Conservation (phyloP, 1,140 invertebrate species). For the Manduca sexta region DNA sequence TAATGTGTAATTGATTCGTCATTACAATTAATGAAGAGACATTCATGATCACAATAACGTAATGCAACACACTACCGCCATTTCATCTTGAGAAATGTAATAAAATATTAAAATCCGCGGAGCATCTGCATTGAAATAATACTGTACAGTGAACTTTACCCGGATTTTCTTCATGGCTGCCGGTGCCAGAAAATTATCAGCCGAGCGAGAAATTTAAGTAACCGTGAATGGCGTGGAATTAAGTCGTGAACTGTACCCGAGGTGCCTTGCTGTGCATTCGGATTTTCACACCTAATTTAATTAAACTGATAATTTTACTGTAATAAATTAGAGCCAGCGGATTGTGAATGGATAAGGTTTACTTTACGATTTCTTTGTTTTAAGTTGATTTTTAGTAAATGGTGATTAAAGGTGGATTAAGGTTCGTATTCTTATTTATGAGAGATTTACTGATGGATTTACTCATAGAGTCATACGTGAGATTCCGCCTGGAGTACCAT, state of each 20-base stretch:
- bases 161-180: slow-evolving; percentile 46
- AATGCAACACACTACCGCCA: too few species aligned
- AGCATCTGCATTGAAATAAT: slow-evolving; percentile 31
- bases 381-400: too few species aligned
- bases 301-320: slow-evolving; percentile 24
- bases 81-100: neutral
- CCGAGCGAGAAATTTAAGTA: slow-evolving; percentile 54
- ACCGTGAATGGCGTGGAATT: slow-evolving; percentile 61
- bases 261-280: slow-evolving; percentile 26
- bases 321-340: neutral
- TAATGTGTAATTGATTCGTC: too few species aligned
- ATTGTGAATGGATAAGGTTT: neutral
- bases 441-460: too few species aligned
- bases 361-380: too few species aligned
- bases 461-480: too few species aligned
- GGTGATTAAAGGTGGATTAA: too few species aligned
- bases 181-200: slow-evolving; percentile 56
- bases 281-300: slow-evolving; percentile 43
- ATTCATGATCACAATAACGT: too few species aligned
- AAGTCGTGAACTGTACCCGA: slow-evolving; percentile 18
- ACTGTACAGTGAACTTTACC: slow-evolving; percentile 34
- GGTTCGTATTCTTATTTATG: too few species aligned
- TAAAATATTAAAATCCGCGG: slow-evolving; percentile 17
- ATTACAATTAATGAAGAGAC: too few species aligned
- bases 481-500: too few species aligned